Conservation (phyloP, 1,140 invertebrate genomes). For the Zaprionus ornatus region DNA sequence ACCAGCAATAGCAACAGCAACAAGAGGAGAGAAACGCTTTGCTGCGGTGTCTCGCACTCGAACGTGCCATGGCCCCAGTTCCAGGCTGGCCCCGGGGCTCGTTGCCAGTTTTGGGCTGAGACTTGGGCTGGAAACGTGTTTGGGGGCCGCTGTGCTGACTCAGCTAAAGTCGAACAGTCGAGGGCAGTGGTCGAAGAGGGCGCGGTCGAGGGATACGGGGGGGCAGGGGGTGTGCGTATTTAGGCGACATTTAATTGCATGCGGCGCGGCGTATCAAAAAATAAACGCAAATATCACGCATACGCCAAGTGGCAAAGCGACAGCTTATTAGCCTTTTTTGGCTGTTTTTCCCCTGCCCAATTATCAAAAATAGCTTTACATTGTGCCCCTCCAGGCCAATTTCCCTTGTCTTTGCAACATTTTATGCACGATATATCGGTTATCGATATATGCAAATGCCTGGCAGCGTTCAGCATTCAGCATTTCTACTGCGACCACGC, state of each 20-base stretch:
- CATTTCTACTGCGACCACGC: slow-evolving; percentile 38
- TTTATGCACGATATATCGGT: neutral
- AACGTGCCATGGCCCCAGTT: slow-evolving; percentile 64
- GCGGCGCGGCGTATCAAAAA: slow-evolving; percentile 10
- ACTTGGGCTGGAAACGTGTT: slow-evolving; percentile 68
- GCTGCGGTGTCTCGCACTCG: slow-evolving; percentile 23
- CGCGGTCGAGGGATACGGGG: neutral
- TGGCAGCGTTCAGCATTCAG: neutral
- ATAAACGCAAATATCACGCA: slow-evolving; percentile 62
- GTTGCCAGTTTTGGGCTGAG: slow-evolving; percentile 56
- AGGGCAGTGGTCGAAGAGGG: slow-evolving; percentile 19
- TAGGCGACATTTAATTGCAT: slow-evolving; percentile 47
- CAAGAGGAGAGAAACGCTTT: slow-evolving; percentile 33
- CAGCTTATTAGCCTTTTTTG: slow-evolving; percentile 56
- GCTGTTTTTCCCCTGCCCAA: neutral
- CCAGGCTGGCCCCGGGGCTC: slow-evolving; percentile 21
- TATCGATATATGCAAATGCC: neutral
- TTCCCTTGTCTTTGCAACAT: slow-evolving; percentile 6
- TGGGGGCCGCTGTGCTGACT: slow-evolving; percentile 53
- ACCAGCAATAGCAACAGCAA: slow-evolving; percentile 18
- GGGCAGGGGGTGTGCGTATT: neutral
- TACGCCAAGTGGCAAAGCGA: slow-evolving; percentile 59
- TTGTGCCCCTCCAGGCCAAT: slow-evolving; percentile 8
- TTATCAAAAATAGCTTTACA: slow-evolving; percentile 5
- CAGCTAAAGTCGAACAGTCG: slow-evolving; percentile 28